These are phyloP conservation scores for Apoda limacodes DNA, from an alignment of 2,888 invertebrate genomes.

Conservation along the genomic window DNA sequence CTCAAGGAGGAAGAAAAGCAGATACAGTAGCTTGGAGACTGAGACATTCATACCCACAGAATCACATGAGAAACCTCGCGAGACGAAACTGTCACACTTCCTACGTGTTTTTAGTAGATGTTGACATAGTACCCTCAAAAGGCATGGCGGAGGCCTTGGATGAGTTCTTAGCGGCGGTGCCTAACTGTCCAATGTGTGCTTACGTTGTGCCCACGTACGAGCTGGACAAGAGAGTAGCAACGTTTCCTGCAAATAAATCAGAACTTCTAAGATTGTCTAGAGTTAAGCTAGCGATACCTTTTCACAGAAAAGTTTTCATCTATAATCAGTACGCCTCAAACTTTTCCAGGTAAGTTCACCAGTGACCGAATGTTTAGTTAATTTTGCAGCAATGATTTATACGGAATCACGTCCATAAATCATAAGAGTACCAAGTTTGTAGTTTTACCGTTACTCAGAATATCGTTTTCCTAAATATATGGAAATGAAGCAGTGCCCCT, in stretches of 20 bases:
- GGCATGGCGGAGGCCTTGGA: constrained; percentile 79
- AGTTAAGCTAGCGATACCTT: constrained; percentile 86
- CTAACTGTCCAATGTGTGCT: constrained; percentile 77
- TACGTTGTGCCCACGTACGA: constrained; percentile 94
- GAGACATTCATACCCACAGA: constrained; percentile 87
- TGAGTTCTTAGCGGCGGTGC: constrained; percentile 71
- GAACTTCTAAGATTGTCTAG: constrained; percentile 80
- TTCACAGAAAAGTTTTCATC: constrained; percentile 92
- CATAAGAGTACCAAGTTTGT: no score
- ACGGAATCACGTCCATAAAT: no score
- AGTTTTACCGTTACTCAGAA: no score
- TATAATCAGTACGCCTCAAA: constrained; percentile 94
- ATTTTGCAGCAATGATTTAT: no score
- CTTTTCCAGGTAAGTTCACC: constrained; percentile 77
- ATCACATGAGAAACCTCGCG: constrained; percentile 88
- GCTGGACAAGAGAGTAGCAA: constrained; percentile 78
- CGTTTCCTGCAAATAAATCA: constrained; percentile 84
- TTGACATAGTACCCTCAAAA: constrained; percentile 87
- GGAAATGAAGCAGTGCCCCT: no score
- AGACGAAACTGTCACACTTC: constrained; percentile 85
- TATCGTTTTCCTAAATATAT: no score
- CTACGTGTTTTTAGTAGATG: constrained; percentile 87
- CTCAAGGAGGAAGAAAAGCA: constrained; percentile 70
- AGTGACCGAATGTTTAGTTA: no score
- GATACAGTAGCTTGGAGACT: constrained; percentile 80